Evolutionary conservation across 92 coral and sea anemone species (phyloP).

Genomic region (Parazoanthus atlanticus): DNA sequence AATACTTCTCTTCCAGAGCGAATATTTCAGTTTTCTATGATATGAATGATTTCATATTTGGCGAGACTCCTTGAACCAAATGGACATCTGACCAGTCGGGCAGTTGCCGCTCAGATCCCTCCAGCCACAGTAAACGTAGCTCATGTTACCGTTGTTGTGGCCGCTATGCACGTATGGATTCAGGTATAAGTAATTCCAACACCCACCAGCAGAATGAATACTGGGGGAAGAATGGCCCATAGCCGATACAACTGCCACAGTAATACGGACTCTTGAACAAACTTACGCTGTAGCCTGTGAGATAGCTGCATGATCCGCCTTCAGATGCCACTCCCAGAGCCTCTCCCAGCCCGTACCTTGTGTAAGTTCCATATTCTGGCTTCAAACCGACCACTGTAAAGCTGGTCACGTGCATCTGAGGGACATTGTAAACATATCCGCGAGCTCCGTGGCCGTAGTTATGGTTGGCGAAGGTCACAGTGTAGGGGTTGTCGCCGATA

Average conservation of each 20-base stretch:
- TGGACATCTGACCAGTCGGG: conserved; percentile 43
- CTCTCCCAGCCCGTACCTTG: conserved; percentile 40
- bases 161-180: conserved; percentile 1
- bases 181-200: not conserved
- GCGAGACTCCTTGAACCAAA: conserved; percentile 35
- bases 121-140: conserved; percentile 21
- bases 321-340: conserved; percentile 49
- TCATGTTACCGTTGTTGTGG: not conserved
- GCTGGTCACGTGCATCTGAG: conserved; percentile 45
- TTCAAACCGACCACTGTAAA: conserved; percentile 48
- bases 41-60: not conserved
- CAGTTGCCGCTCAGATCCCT: conserved; percentile 9
- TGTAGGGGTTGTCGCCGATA: conserved; percentile 30
- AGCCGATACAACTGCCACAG: conserved; percentile 18
- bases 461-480: conserved; percentile 41
- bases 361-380: conserved; percentile 22
- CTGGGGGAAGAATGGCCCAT: conserved; percentile 54
- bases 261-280: conserved; percentile 28
- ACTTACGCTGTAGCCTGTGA: conserved; percentile 38
- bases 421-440: not conserved
- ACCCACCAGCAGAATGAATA: conserved; percentile 38
- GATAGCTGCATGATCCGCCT: conserved; percentile 32
- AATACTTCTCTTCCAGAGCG: not conserved
- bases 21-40: not conserved
- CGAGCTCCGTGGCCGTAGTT: conserved; percentile 44